Conservation (phyloP, 2,888 invertebrate species). For the Idaea aversata region DNA sequence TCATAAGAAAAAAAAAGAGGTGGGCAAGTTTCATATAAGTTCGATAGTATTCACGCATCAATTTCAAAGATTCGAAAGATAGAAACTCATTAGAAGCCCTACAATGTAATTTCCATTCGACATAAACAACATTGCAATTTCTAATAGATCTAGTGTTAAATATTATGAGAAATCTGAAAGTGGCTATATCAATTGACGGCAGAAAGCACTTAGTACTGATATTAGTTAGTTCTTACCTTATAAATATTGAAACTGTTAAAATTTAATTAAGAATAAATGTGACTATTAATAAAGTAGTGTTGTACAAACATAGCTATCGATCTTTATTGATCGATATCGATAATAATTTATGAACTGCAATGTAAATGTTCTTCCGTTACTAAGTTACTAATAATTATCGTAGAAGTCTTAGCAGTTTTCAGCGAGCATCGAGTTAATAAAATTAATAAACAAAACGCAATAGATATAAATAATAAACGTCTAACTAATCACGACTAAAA, state of each 20-base stretch:
- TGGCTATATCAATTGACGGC: conserved; percentile 1
- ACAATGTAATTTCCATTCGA: conserved; percentile 16
- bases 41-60: too few relatives aligned
- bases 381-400: too few relatives aligned
- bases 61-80: conserved; percentile 13
- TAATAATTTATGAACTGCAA: not conserved
- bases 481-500: too few relatives aligned
- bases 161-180: conserved; percentile 28
- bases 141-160: conserved; percentile 30
- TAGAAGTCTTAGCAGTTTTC: too few relatives aligned
- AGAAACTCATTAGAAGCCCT: conserved; percentile 28
- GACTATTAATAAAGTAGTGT: not conserved
- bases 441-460: too few relatives aligned
- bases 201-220: not conserved
- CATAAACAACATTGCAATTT: conserved; percentile 36
- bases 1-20: too few relatives aligned
- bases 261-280: not conserved
- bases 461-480: too few relatives aligned
- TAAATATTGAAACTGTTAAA: not conserved
- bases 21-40: too few relatives aligned
- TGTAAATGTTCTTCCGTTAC: not conserved
- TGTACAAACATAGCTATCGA: not conserved
- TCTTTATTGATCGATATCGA: not conserved
- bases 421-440: too few relatives aligned
- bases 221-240: not conserved